Evolutionary conservation across 2,888 invertebrate genomes (phyloP).

Genomic region (Sepioteuthis lessoniana): DNA sequence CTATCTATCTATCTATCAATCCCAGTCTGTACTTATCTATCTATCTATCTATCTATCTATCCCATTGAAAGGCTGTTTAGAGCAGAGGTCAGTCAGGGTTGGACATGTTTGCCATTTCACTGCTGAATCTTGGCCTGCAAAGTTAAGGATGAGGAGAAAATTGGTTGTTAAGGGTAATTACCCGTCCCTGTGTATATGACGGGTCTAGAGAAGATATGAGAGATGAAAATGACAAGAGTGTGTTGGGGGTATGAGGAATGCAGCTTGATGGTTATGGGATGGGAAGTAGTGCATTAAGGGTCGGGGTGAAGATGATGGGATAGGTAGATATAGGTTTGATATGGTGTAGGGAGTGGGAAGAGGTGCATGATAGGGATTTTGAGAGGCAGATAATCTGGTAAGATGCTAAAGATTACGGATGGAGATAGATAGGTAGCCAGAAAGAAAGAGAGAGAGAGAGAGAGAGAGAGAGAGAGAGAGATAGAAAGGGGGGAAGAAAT

Average conservation of each 20-base stretch:
- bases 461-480: too few species aligned
- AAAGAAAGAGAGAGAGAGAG: too few species aligned
- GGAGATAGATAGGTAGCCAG: too few species aligned
- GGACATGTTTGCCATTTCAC: slow-evolving; percentile 21
- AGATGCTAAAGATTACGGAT: not conserved
- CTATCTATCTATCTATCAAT: not conserved
- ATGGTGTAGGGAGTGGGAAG: not conserved
- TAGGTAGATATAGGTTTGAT: not conserved
- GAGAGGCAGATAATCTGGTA: not conserved
- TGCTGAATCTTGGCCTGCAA: not conserved
- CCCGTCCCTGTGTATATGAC: not conserved
- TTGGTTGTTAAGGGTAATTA: slow-evolving; percentile 33
- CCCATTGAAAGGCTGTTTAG: not conserved
- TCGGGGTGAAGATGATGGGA: not conserved
- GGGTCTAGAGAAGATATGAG: not conserved
- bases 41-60: not conserved
- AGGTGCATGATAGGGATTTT: not conserved
- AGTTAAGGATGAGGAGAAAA: slow-evolving; percentile 6
- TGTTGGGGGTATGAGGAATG: not conserved
- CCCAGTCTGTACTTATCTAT: too few species aligned
- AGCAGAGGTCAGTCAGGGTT: not conserved
- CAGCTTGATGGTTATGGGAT: not conserved
- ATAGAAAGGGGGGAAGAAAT: not conserved
- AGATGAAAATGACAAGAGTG: not conserved
- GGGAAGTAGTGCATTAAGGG: not conserved